Base-by-base conservation (phyloP, 1,140 invertebrate genomes). In the Nasonia longicornis region DNA sequence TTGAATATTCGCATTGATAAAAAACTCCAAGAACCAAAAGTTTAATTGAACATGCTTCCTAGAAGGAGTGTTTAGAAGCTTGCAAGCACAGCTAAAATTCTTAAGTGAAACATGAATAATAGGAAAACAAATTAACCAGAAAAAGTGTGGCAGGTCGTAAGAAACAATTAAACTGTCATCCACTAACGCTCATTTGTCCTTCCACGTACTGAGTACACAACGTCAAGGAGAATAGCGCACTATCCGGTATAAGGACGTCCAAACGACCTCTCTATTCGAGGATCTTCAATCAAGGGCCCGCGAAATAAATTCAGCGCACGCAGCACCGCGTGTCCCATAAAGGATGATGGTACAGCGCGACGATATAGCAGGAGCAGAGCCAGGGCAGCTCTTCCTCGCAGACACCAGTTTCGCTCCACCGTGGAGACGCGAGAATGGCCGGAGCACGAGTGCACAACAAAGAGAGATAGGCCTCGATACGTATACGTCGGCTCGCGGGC, bases 241-340 rank as follows among this genome's bases (percentile, higher is more conserved):
- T 48, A 20, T 8, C 20, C 0, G 22, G 72, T 42, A 64, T 35
- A 64, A 31, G 52, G 52, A 38, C 12, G 52, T 29, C 10, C 20
- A 26, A 64, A 75, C 16, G 58, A 77, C 12, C 35, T 66, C 75
- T 77, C 75, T 67, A 77, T 77, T 69, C 35, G 64, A 77, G 75
- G 12, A 67, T 26, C 22, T 69, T 77, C 31, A 67, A 77, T 77
- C 22, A 66, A 42, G 72, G 14, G 26, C n/a, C 74, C 3, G 8
- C 6, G 35, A 77, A 77, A 77, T 77, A 77, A 77, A 77, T 77
- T 77, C 75, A 67, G 64, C 20, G 64, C 75, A 77, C 75, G 75
- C 75, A 67, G 63, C 42, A 35, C 22, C 58, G 74, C 74, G 74
- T 74, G 74, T 69, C 75, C 75, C 75, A 77, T 67, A 45, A 69